These are phyloP conservation scores for Ectropis grisescens DNA, from an alignment of 1,140 invertebrate species.

Conservation along the genomic window DNA sequence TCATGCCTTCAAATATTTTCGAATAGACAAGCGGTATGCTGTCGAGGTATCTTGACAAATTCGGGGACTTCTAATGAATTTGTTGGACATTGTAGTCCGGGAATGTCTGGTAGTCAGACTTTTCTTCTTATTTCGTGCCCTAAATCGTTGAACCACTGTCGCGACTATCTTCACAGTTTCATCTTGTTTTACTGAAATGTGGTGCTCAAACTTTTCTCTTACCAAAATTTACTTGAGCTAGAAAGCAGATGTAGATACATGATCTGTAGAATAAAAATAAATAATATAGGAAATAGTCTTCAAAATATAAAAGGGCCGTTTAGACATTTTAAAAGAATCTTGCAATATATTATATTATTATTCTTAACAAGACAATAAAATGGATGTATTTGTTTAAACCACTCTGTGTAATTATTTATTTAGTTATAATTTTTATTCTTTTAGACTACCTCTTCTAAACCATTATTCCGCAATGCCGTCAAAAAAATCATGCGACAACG, in stretches of 20 bases:
- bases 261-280: no score
- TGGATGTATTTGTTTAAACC: neutral
- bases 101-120: slow-evolving; percentile 24
- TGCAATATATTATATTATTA: neutral
- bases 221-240: no score
- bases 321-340: neutral
- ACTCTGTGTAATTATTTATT: no score
- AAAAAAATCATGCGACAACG: no score
- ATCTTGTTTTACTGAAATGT: slow-evolving; percentile 20
- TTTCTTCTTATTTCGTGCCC: slow-evolving; percentile 28
- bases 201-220: slow-evolving; percentile 16
- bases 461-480: no score
- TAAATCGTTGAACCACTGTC: slow-evolving; percentile 36
- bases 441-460: no score
- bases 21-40: no score
- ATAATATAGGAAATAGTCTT: no score
- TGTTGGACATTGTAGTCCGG: slow-evolving; percentile 18
- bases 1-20: no score
- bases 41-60: slow-evolving; percentile 30
- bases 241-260: no score
- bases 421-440: no score
- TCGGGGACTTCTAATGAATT: slow-evolving; percentile 44
- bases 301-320: no score
- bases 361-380: neutral
- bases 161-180: slow-evolving; percentile 29